These are phyloP conservation scores for Amphilophus citrinellus DNA, from an alignment of 2,113 vertebrate genomes.

Conservation along the genomic window DNA sequence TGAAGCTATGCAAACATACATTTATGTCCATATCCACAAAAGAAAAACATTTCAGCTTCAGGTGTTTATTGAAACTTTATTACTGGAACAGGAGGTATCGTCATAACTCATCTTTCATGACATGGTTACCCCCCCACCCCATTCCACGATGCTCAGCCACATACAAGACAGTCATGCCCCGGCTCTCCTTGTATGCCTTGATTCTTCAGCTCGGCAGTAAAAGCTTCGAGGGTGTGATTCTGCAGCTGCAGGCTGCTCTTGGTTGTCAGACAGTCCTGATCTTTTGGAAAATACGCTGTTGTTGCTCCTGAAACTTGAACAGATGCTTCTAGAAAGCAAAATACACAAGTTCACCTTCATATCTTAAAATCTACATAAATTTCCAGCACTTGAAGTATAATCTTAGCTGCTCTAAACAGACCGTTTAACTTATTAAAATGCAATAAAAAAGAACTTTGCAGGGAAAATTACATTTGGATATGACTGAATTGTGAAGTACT, in stretches of 20 bases:
- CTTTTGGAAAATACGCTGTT: constrained; percentile 79
- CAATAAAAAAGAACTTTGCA: neutral
- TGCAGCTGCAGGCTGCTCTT: constrained; percentile 10
- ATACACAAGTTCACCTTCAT: neutral
- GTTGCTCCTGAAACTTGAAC: constrained; percentile 55
- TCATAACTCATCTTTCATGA: neutral
- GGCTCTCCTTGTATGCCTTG: fast-evolving
- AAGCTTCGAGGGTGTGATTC: neutral
- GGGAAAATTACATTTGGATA: neutral
- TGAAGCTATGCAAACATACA: neutral
- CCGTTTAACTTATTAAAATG: neutral
- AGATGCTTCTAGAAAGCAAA: constrained; percentile 26
- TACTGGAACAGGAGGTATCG: neutral
- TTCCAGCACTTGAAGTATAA: neutral
- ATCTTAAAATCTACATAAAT: neutral
- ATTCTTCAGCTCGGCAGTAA: constrained; percentile 64
- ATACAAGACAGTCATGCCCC: constrained; percentile 54
- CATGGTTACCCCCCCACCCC: no score
- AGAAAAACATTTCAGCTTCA: neutral
- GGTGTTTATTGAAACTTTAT: neutral
- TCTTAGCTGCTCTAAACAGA: neutral
- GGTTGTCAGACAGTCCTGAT: constrained; percentile 72
- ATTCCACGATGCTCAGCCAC: constrained; percentile 35
- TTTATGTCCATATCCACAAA: neutral
- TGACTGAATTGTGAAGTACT: neutral